Evolutionary conservation across 2,888 invertebrate genomes (phyloP).

Genomic region (Horisme vitalbata): DNA sequence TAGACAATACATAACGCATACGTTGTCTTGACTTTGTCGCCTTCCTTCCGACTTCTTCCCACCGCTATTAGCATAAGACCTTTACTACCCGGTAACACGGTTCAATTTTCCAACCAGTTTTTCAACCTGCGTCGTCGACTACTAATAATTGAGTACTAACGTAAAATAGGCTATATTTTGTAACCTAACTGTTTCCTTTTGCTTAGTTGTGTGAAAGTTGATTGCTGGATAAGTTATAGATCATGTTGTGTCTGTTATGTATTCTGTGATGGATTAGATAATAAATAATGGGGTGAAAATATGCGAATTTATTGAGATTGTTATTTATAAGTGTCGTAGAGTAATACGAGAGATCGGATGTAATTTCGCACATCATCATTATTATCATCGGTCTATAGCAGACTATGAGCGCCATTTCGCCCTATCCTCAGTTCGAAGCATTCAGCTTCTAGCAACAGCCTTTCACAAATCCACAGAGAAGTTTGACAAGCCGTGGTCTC

Average conservation of each 20-base stretch:
- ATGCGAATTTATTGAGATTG: constrained; percentile 2
- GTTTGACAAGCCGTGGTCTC: too few relatives aligned
- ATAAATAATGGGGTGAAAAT: constrained; percentile 9
- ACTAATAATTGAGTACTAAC: constrained; percentile 18
- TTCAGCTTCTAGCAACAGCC: too few relatives aligned
- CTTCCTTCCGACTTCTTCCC: constrained; percentile 15
- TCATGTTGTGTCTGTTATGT: constrained; percentile 10
- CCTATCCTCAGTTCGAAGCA: too few relatives aligned
- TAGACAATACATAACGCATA: constrained; percentile 7
- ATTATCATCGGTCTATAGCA: too few relatives aligned
- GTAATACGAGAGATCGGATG: too few relatives aligned
- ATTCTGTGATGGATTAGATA: constrained; percentile 9
- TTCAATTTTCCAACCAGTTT: constrained; percentile 9
- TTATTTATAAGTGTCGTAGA: not conserved
- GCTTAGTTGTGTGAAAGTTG: constrained; percentile 24
- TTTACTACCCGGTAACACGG: constrained; percentile 8
- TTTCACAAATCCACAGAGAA: too few relatives aligned
- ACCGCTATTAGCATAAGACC: not conserved
- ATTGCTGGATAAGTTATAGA: constrained; percentile 19
- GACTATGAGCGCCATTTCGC: too few relatives aligned
- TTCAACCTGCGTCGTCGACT: constrained; percentile 16
- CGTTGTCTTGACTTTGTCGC: not conserved
- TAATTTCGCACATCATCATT: too few relatives aligned
- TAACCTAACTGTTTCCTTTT: constrained; percentile 26
- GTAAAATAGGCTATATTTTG: constrained; percentile 23